These are phyloP conservation scores for Elaeidobius kamerunicus DNA, from an alignment of 2,888 invertebrate species.

Conservation along the genomic window DNA sequence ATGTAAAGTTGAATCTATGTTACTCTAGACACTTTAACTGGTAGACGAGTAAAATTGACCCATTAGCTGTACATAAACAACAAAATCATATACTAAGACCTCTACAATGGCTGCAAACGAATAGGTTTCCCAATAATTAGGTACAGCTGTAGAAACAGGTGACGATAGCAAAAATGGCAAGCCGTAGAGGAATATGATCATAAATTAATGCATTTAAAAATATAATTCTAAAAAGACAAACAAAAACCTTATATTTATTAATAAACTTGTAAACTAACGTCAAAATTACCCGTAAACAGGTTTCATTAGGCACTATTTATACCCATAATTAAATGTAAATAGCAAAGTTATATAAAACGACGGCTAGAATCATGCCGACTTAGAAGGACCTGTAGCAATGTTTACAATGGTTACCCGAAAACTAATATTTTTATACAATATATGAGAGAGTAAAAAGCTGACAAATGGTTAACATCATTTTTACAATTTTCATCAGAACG, in stretches of 20 bases:
- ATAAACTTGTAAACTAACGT: constrained; percentile 4
- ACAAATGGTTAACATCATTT: constrained; percentile 13
- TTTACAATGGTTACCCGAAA: constrained; percentile 10
- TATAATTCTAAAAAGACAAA: too few relatives aligned
- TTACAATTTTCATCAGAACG: constrained; percentile 14
- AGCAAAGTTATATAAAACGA: constrained; percentile 6
- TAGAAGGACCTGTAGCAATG: constrained; percentile 9
- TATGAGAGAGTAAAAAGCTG: constrained; percentile 16
- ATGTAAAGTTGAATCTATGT: constrained; percentile 16
- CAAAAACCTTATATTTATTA: background rate
- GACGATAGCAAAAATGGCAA: too few relatives aligned
- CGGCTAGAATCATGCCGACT: constrained; percentile 11
- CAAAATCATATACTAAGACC: background rate
- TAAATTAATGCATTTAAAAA: background rate
- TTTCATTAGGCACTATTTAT: constrained; percentile 30
- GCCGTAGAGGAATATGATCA: background rate
- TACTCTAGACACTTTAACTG: constrained; percentile 11
- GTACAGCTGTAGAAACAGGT: too few relatives aligned
- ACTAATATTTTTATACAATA: constrained; percentile 6
- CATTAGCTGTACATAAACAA: constrained; percentile 2
- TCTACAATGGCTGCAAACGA: background rate
- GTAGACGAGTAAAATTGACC: constrained; percentile 22
- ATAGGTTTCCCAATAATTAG: too few relatives aligned
- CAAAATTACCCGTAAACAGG: constrained; percentile 27
- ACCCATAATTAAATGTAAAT: constrained; percentile 25